Conservation (phyloP, 2,888 invertebrate species). For the Eupsilia transversa region DNA sequence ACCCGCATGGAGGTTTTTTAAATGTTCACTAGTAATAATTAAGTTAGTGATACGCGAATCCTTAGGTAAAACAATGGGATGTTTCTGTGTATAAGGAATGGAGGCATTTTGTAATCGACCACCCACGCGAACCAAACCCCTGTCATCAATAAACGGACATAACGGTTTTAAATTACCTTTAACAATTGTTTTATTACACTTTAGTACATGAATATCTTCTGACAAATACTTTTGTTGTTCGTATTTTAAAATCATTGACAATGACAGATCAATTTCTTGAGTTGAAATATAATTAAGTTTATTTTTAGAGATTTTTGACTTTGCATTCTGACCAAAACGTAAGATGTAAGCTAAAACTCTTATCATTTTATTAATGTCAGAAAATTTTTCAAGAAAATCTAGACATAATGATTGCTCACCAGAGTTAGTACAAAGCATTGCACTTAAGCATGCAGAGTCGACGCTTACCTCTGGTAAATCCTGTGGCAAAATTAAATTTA, state of each 20-base stretch:
- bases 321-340: constrained; percentile 6
- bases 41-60: constrained; percentile 2
- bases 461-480: constrained; percentile 1
- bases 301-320: background rate
- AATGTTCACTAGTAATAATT: constrained; percentile 11
- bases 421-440: constrained; percentile 1
- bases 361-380: background rate
- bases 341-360: constrained; percentile 10
- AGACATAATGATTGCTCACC: background rate
- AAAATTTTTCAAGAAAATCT: constrained; percentile 1
- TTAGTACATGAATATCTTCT: too few relatives aligned
- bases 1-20: constrained; percentile 12
- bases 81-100: constrained; percentile 10
- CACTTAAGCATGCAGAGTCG: background rate
- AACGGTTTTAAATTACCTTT: background rate
- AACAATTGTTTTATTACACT: too few relatives aligned
- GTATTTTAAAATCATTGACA: too few relatives aligned
- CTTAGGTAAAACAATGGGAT: constrained; percentile 7
- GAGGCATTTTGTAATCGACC: constrained; percentile 8
- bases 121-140: background rate
- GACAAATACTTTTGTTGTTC: too few relatives aligned
- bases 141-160: background rate
- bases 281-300: background rate
- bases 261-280: too few relatives aligned
- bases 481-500: background rate